Percentiles rank a stretch among this genome's conserved stretches.
Conservation (phyloP, 2,113 vertebrate species). For the Steatornis caripensis region DNA sequence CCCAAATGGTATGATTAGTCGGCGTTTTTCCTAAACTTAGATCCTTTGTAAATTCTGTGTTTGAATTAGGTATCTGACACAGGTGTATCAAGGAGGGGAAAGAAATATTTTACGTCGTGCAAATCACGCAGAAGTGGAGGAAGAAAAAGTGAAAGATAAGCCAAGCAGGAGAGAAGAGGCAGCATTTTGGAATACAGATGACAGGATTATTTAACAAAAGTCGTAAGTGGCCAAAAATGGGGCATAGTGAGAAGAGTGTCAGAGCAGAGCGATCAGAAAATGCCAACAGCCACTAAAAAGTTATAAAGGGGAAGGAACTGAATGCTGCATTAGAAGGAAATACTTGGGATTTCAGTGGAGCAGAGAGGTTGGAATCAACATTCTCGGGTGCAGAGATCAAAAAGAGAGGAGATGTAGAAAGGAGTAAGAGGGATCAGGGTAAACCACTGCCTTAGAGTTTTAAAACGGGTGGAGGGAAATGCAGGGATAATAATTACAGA, state of each 20-base stretch:
- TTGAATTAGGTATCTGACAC: background rate
- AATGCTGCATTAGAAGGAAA: background rate
- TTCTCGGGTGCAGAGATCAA: background rate
- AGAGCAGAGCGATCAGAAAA: background rate
- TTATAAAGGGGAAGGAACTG: background rate
- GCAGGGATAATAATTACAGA: background rate
- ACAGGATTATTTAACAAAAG: background rate
- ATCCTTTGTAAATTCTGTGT: background rate
- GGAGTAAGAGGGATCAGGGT: background rate
- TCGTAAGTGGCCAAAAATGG: background rate
- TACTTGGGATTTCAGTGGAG: background rate
- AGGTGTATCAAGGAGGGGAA: background rate
- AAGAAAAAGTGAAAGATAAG: background rate
- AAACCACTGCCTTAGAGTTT: background rate
- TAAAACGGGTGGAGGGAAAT: background rate
- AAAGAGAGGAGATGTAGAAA: background rate
- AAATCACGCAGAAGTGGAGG: background rate
- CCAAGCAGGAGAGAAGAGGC: background rate
- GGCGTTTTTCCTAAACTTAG: background rate
- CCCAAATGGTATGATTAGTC: background rate
- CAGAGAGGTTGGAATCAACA: background rate
- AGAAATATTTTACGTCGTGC: background rate
- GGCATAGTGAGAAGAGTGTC: background rate
- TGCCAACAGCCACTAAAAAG: background rate
- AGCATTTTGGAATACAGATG: background rate